Base-by-base conservation (phyloP, 2,113 vertebrate genomes). In the Cettia cetti region DNA sequence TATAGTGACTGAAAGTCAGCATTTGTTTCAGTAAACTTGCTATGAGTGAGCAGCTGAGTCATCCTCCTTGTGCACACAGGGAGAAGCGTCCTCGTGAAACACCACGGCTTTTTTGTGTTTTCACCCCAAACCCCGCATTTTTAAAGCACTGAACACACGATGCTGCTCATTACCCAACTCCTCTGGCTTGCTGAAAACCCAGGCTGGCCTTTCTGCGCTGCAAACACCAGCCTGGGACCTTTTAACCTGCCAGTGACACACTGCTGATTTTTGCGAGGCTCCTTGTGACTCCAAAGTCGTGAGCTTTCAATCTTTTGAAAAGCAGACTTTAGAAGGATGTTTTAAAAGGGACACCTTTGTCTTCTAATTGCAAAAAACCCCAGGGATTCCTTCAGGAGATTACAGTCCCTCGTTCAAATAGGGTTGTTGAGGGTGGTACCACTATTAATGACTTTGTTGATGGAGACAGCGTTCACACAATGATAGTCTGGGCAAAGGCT, bases 391-490 rank as follows among this genome's bases (percentile, higher is more conserved):
- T 81, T 56, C 57, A 57, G 87, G 61, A 87, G 31, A 61, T 72
- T 52, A 24, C 39, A 59, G 69, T 30, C 27, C 45, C 1, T 3
- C 1, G 0, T 7, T 2, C 8, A 35, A 15, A 28, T 2, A 54
- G 45, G 37, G 16, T 26, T 54, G n/a, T 49, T 64, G 7, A 37
- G 88, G 88, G 78, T 52, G 37, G 40, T 49, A n/a, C 54, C 7
- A 1, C 66, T 27, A 1, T 19, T 27, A 15, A 24, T 56, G 78
- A 37, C 44, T 71, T 60, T 5, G 33, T n/a, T 74, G 60, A 28
- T 50, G 21, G 64, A 91, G 49, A 23, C 30, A 75, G 84, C 40
- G 17, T n/a, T 44, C 2, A 1, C 57, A 8, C 49, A 52, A 14
- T 3, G 1, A 39, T 30, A 15, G 31, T 6, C 66, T 37, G 74